Evolutionary conservation across 2,113 vertebrate species (phyloP), one percentile per base, ranked within the genome.

Genomic region (Indri indri): DNA sequence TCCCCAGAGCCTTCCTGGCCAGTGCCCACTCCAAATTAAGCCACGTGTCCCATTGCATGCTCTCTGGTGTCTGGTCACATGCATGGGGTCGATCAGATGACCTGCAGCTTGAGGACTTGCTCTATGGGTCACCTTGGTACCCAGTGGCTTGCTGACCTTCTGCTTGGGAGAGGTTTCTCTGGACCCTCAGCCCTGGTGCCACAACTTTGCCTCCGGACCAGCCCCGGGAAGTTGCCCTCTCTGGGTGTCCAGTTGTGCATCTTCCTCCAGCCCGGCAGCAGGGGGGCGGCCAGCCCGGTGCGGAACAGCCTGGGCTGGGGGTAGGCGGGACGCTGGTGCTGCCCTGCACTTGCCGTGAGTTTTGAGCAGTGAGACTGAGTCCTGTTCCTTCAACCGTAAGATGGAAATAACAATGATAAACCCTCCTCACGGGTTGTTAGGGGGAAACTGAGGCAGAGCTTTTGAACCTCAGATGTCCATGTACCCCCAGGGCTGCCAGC

Each of bases 261-360:
- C 6, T 4, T 18, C 32, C 61, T 37, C 47, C 4, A n/a, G 22
- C 5, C 32, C 2, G 3, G 70, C 16, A 65, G 63, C 17, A 27
- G 17, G 54, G 3, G 1, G 45, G 45, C 23, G 32, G 40, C 25
- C 25, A 11, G 12, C 27, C 59, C 3, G 12, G 1, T 11, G 54
- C 9, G 37, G 23, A 32, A 20, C 0, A 8, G 12, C 27, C 45
- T 17, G 47, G 77, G 37, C 8, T 52, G 34, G 80, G 50, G 8
- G 34, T 0, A 0, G 45, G 27, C 14, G 6, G 20, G 54, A 17
- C 14, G n/a, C 23, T 3, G 5, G 32, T 0, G 10, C 66, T 32
- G 4, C 32, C 73, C 40, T 0, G 0, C 2, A 5, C 18, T 14
- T 2, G 18, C 12, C 32, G 40, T n/a, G 70, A 32, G 34, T 5